Evolutionary conservation across 1,140 invertebrate genomes (phyloP).

Genomic region (Polyergus mexicanus): DNA sequence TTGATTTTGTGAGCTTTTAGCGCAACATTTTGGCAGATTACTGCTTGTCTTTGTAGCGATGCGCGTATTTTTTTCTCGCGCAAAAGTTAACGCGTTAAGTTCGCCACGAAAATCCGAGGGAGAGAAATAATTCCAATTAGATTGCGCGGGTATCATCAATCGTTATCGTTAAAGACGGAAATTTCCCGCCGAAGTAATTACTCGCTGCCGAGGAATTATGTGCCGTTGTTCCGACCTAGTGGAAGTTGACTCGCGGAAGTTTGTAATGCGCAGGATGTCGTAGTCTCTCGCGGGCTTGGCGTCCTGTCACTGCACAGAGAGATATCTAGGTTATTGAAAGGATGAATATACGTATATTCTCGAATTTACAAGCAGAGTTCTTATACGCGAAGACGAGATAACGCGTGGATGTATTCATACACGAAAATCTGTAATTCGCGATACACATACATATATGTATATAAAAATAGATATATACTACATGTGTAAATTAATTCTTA

Average conservation of each 20-base stretch:
- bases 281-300: slow-evolving; percentile 39
- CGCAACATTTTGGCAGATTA: slow-evolving; percentile 13
- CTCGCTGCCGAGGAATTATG: slow-evolving; percentile 64
- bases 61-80: slow-evolving; percentile 12
- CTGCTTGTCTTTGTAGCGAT: neutral
- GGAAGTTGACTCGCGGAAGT: slow-evolving; percentile 52
- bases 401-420: neutral
- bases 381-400: neutral
- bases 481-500: neutral
- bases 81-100: slow-evolving; percentile 50
- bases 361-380: slow-evolving; percentile 14
- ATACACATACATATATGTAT: no score
- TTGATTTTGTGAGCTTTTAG: neutral
- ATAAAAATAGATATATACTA: neutral
- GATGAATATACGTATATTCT: slow-evolving; percentile 45
- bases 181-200: slow-evolving; percentile 70
- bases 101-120: slow-evolving; percentile 24
- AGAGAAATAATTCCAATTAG: slow-evolving; percentile 61
- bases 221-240: slow-evolving; percentile 67
- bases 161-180: slow-evolving; percentile 70
- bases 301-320: slow-evolving; percentile 29
- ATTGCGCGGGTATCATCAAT: slow-evolving; percentile 70
- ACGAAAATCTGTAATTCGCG: neutral
- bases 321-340: slow-evolving; percentile 56
- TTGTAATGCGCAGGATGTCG: slow-evolving; percentile 48